Base-by-base conservation (phyloP, 1,140 invertebrate genomes). In the Procambarus virginalis region DNA sequence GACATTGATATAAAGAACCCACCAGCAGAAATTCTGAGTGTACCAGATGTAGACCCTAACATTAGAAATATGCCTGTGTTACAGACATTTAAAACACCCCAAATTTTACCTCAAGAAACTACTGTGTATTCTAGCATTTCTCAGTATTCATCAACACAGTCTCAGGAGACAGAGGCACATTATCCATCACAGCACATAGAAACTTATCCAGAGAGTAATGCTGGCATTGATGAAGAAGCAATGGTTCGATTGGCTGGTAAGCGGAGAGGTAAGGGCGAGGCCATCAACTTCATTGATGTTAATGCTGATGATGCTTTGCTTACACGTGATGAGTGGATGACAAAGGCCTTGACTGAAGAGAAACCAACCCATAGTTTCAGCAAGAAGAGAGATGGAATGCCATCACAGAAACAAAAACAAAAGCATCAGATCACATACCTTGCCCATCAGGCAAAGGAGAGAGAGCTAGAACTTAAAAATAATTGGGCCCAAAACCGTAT, bases 391-490 rank as follows among this genome's bases (percentile, higher is more conserved):
- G 93, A 93, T 45, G 95, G 95, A 92, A 95, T 96, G 92, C 96
- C 96, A 0, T 96, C 96, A 3, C 95, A 94, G 20, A 96, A 96
- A 92, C 96, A 96, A 90, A 96, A 95, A 92, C 94, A 96, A 68
- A 99, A 99, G 94, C 98, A 99, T 95, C 98, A 99, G 94, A 99
- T 99, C 92, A 99, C 98, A 3, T 99, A 99, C 94, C 95, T 99
- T 86, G 98, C 98, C 10, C 97, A 97, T 94, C 97, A 97, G 95
- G 98, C 98, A 45, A 99, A 99, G 94, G 97, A 97, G 75, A 97
- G 98, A 94, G 98, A 99, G 94, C 94, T 97, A 91, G 97, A 98
- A 93, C 94, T 99, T 17, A 97, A 99, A 94, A 98, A 98, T 93
- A 96, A 98, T 94, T 99, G 98, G 98, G 96, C 98, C 3, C 95